Percentiles rank a stretch among this genome's conserved stretches.
phyloP scores from a whole-genome alignment of 2,888 invertebrate genomes.

The Pilophorus perplexus region DNA sequence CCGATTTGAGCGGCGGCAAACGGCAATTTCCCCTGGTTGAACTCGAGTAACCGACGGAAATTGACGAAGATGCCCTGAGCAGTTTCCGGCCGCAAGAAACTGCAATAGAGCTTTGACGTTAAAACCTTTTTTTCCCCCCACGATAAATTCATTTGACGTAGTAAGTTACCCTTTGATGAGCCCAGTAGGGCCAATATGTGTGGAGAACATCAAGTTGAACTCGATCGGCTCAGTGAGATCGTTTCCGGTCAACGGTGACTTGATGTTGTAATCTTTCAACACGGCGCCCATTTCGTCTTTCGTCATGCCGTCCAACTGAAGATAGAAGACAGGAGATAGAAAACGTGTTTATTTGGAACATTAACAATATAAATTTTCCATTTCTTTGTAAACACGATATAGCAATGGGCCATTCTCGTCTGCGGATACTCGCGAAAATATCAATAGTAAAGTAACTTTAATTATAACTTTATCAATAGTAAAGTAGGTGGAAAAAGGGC shows the following conservation, averaged over 20 bases:
- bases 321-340: not conserved
- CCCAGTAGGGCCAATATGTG: constrained; percentile 96
- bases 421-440: too few species aligned
- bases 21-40: constrained; percentile 92
- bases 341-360: not conserved
- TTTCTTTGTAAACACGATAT: not conserved
- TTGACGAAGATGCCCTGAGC: constrained; percentile 99
- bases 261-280: constrained; percentile 86
- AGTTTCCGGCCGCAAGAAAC: constrained; percentile 92
- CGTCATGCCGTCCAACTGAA: constrained; percentile 81
- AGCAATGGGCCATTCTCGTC: too few species aligned
- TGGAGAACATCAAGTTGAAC: constrained; percentile 99
- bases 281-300: constrained; percentile 83
- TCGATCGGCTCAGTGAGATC: constrained; percentile 93
- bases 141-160: too few species aligned
- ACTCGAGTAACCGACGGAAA: constrained; percentile 94
- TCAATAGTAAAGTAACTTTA: too few species aligned
- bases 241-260: constrained; percentile 92
- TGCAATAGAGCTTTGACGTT: too few species aligned
- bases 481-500: too few species aligned
- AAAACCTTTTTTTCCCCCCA: too few species aligned
- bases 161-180: constrained; percentile 70
- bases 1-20: constrained; percentile 99
- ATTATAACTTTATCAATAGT: too few species aligned
- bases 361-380: not conserved